A percentile compares a stretch with the other conserved stretches of the same genome.
Conservation (phyloP, 2,888 invertebrate genomes). For the Conchocele bisecta region DNA sequence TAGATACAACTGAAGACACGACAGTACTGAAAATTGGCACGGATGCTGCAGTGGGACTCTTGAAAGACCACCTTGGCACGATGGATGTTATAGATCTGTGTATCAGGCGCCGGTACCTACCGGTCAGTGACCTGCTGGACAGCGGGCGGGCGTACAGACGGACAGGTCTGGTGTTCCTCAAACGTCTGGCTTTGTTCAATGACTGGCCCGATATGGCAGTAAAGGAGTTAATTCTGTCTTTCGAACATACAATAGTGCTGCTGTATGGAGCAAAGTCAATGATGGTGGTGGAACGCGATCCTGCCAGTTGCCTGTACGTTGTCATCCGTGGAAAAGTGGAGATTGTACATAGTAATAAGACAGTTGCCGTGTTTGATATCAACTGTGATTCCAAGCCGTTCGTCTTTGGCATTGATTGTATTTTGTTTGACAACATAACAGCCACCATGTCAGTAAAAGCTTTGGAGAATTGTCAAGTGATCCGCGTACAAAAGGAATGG, state of each 20-base stretch:
- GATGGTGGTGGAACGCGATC: slow-evolving; percentile 47
- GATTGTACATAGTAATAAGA: slow-evolving; percentile 1
- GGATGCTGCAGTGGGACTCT: not conserved
- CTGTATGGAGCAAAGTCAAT: slow-evolving; percentile 49
- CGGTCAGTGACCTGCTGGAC: slow-evolving; percentile 49
- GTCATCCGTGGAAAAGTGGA: slow-evolving; percentile 47
- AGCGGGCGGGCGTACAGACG: slow-evolving; percentile 34
- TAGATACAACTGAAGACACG: slow-evolving; percentile 12
- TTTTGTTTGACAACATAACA: not conserved
- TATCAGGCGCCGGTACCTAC: slow-evolving; percentile 53
- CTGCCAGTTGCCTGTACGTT: slow-evolving; percentile 35
- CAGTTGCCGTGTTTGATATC: not conserved
- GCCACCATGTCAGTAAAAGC: slow-evolving; percentile 26
- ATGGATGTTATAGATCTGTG: slow-evolving; percentile 60
- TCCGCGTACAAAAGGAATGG: slow-evolving; percentile 8
- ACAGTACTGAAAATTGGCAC: slow-evolving; percentile 14
- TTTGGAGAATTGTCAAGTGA: slow-evolving; percentile 20
- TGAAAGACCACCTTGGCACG: slow-evolving; percentile 12
- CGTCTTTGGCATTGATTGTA: slow-evolving; percentile 23
- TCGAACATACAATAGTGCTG: slow-evolving; percentile 43
- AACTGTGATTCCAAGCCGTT: not conserved
- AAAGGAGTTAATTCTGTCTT: slow-evolving; percentile 46
- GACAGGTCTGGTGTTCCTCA: slow-evolving; percentile 37
- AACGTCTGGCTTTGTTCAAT: slow-evolving; percentile 17
- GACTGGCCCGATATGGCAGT: slow-evolving; percentile 46